phyloP scores from a whole-genome alignment of 2,797 vertebrate genomes.

The Coccyzus lansbergi region DNA sequence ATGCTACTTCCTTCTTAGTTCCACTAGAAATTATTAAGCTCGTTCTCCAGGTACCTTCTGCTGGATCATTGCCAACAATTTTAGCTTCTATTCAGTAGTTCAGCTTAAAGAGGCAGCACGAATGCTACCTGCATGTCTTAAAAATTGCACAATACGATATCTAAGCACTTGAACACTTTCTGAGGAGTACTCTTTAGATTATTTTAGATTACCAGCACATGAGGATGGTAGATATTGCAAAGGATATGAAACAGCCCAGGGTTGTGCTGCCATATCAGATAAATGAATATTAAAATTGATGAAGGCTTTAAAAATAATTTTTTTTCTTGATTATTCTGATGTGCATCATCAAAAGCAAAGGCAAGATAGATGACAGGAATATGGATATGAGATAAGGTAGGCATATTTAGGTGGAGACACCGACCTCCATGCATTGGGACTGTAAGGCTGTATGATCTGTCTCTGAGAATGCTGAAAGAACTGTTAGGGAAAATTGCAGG shows the following conservation, averaged over 20 bases:
- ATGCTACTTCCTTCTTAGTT: background rate
- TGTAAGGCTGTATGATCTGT: background rate
- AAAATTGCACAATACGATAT: background rate
- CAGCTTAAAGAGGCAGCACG: background rate
- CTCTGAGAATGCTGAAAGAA: background rate
- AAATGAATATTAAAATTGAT: background rate
- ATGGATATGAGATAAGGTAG: background rate
- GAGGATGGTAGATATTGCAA: background rate
- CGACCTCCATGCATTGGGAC: background rate
- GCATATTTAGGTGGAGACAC: background rate
- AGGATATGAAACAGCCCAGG: background rate
- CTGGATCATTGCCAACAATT: background rate
- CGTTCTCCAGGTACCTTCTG: conserved; percentile 2
- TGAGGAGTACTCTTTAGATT: background rate
- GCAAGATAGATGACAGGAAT: background rate
- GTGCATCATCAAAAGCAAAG: background rate
- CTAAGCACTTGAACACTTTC: background rate
- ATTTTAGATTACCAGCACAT: background rate
- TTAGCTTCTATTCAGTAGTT: background rate
- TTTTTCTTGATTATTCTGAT: background rate
- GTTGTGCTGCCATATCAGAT: background rate
- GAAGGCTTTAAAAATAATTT: background rate
- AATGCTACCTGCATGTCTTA: background rate
- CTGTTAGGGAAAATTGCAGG: background rate
- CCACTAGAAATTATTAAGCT: background rate